phyloP scores from a whole-genome alignment of 1,140 invertebrate species.

The Brachionus plicatilis region DNA sequence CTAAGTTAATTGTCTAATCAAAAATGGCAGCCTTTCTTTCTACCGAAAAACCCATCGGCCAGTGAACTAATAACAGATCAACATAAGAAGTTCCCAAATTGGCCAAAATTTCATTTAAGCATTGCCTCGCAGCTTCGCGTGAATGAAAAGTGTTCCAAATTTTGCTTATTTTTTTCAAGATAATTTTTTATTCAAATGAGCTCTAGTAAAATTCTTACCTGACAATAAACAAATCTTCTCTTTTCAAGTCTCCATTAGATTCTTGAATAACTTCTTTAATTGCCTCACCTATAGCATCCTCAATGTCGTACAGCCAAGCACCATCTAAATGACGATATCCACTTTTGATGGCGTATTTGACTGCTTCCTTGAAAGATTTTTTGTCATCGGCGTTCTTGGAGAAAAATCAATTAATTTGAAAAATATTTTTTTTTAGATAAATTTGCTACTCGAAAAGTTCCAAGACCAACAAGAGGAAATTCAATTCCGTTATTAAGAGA shows the following conservation, averaged over 20 bases:
- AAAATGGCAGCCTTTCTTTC: constrained; percentile 43
- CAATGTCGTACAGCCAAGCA: constrained; percentile 35
- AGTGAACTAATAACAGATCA: constrained; percentile 53
- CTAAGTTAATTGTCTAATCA: no score
- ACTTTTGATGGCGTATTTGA: constrained; percentile 26
- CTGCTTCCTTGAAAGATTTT: constrained; percentile 9
- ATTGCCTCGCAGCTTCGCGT: constrained; percentile 29
- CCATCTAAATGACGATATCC: constrained; percentile 38
- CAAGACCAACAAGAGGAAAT: constrained; percentile 26
- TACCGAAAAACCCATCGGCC: constrained; percentile 48
- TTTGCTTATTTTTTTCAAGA: not conserved
- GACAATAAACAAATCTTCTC: constrained; percentile 34
- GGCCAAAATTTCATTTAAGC: constrained; percentile 48
- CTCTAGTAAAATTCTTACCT: not conserved
- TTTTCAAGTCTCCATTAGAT: not conserved
- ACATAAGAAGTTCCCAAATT: constrained; percentile 51
- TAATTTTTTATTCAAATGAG: not conserved
- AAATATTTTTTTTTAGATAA: not conserved
- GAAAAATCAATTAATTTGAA: not conserved
- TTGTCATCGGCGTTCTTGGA: constrained; percentile 15
- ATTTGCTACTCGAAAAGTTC: constrained; percentile 28
- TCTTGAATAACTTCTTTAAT: constrained; percentile 32
- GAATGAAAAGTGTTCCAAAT: constrained; percentile 39
- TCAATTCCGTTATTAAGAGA: not conserved
- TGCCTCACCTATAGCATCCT: constrained; percentile 26